A percentile compares a stretch with the other conserved stretches of the same genome.
Evolutionary conservation across 2,888 invertebrate genomes (phyloP).

Genomic region (Andrena flavipes): DNA sequence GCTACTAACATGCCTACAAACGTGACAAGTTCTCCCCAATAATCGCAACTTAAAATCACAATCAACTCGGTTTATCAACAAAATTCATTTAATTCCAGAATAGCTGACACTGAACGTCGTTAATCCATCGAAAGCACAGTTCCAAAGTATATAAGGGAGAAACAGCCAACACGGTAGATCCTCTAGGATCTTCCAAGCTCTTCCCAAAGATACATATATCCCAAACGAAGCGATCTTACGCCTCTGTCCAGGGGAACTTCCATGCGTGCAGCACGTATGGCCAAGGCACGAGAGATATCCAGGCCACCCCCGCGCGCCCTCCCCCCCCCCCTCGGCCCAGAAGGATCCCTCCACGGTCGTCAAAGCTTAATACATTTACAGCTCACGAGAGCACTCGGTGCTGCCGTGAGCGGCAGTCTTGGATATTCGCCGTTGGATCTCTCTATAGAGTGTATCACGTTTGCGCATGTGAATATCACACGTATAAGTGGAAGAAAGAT

Average conservation of each 20-base stretch:
- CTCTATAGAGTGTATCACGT: conserved; percentile 82
- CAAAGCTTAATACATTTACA: conserved; percentile 85
- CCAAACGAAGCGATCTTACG: conserved; percentile 36
- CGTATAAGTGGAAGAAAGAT: conserved; percentile 84
- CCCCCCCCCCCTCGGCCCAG: conserved; percentile 71
- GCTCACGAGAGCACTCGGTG: conserved; percentile 77
- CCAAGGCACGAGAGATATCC: conserved; percentile 64
- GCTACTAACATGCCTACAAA: too few relatives aligned
- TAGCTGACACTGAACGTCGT: neutral
- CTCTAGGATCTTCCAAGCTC: conserved; percentile 20
- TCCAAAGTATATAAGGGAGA: neutral
- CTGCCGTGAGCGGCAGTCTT: conserved; percentile 67
- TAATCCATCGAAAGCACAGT: neutral
- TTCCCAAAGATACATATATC: conserved; percentile 28
- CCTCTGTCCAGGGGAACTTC: conserved; percentile 53
- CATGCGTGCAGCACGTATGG: conserved; percentile 58
- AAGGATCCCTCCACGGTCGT: conserved; percentile 82
- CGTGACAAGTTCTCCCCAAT: too few relatives aligned
- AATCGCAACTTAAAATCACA: too few relatives aligned
- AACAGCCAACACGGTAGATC: neutral
- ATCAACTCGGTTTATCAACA: too few relatives aligned
- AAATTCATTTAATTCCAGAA: neutral
- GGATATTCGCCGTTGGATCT: conserved; percentile 77
- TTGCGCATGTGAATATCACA: conserved; percentile 82
- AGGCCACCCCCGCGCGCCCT: conserved; percentile 55